Base-by-base conservation (phyloP, 2,113 vertebrate species). In the Sorex fumeus region DNA sequence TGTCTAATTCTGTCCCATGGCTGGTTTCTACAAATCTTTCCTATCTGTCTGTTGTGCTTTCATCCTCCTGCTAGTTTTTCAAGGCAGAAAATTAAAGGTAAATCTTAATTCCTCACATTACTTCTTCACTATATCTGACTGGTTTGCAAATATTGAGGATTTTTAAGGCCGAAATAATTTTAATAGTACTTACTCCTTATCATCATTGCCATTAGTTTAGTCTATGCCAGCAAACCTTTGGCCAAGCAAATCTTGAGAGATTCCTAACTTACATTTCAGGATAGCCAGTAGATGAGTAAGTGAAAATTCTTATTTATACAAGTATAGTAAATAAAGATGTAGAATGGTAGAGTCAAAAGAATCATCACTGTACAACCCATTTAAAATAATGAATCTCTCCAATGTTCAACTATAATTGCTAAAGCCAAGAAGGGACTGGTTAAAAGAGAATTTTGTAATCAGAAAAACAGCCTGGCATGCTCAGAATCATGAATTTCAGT, bases 91-190 rank as follows among this genome's bases (percentile, higher is more conserved):
- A 83, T 30, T 21, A 57, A 71, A 91, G 43, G 60, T 36, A 88
- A 69, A 13, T 16, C 23, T 74, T 85, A 69, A 69, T n/a, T 81
- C 34, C 62, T 50, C 7, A 28, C 23, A 10, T 71, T 62, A 16
- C 10, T 25, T 66, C 82, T 81, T 81, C 25, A 2, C 36, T 15
- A 36, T 34, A 66, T 75, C 6, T 8, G 64, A 84, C 28, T 32
- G 67, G 13, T 53, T 50, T 53, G 16, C 13, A 82, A 62, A 79
- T 18, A 19, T 32, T 30, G 66, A 91, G 28, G 43, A 8, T 1
- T 86, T 53, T 93, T 88, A 18, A 18, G 72, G 18, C 30, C 78
- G 45, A 80, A 91, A 47, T 40, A 6, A 45, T 50, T 92, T 89
- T 53, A 43, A 77, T 84, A 45, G 28, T 10, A 81, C 15, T 40